These are phyloP conservation scores for Bombus impatiens DNA, from an alignment of 1,140 invertebrate species.

Conservation along the genomic window DNA sequence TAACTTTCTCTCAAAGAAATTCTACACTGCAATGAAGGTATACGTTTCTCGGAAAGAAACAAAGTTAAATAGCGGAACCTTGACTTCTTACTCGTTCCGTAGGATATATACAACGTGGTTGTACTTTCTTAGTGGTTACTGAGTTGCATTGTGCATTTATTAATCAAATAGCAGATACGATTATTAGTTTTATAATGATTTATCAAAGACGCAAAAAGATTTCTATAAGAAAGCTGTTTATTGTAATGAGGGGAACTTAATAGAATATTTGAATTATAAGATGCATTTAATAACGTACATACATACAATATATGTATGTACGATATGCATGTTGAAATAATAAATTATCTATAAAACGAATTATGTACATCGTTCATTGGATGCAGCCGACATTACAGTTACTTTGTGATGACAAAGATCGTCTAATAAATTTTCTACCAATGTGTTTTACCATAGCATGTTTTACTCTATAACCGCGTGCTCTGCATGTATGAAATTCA, in stretches of 20 bases:
- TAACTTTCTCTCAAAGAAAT: constrained; percentile 4
- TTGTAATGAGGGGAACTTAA: neutral
- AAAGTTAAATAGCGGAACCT: constrained; percentile 2
- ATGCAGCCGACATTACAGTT: neutral
- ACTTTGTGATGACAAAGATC: neutral
- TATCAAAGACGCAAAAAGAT: neutral
- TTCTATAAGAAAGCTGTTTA: neutral
- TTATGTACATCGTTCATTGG: neutral
- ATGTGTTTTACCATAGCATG: neutral
- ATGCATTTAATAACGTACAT: neutral
- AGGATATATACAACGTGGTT: too few relatives aligned
- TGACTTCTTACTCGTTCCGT: too few relatives aligned
- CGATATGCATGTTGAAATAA: neutral
- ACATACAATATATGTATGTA: neutral
- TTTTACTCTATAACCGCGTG: neutral
- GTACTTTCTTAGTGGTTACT: too few relatives aligned
- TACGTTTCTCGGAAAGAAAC: neutral
- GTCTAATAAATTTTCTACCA: neutral
- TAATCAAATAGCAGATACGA: too few relatives aligned
- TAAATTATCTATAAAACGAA: neutral
- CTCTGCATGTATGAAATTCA: constrained; percentile 3
- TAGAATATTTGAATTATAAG: neutral
- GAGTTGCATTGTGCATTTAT: too few relatives aligned
- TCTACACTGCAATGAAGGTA: neutral
- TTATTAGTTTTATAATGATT: neutral